phyloP scores from a whole-genome alignment of 2,888 invertebrate genomes.

The Luperina nickerlii region DNA sequence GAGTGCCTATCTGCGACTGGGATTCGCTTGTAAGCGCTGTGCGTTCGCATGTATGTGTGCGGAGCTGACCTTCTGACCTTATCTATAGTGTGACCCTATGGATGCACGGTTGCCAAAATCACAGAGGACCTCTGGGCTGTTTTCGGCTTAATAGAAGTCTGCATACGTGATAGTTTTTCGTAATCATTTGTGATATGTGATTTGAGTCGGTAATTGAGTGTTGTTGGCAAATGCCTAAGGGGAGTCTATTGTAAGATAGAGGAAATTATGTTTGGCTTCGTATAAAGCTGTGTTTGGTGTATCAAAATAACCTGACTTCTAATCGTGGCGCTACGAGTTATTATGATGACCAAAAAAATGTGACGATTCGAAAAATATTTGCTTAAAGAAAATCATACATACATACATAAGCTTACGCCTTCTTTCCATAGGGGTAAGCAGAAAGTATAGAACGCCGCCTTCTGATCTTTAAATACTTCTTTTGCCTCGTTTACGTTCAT shows the following conservation, averaged over 20 bases:
- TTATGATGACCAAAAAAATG: neutral
- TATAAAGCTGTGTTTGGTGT: neutral
- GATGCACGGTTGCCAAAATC: slow-evolving; percentile 54
- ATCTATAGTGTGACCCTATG: neutral
- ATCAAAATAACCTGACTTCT: neutral
- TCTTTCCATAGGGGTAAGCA: neutral
- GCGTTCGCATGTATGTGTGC: accelerated
- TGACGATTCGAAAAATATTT: neutral
- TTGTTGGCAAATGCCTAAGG: slow-evolving; percentile 2
- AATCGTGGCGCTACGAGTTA: neutral
- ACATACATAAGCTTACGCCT: too few relatives aligned
- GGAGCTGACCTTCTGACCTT: neutral
- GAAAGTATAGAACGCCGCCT: neutral
- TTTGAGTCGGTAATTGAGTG: slow-evolving; percentile 48
- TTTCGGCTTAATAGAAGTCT: slow-evolving; percentile 50
- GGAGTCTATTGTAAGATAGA: neutral
- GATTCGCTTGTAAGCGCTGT: neutral
- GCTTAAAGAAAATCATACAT: neutral
- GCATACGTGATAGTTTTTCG: slow-evolving; percentile 57
- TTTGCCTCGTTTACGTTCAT: neutral
- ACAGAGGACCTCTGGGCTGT: slow-evolving; percentile 40
- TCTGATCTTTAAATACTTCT: neutral
- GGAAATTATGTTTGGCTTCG: neutral
- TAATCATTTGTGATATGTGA: slow-evolving; percentile 43
- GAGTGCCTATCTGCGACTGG: neutral